Evolutionary conservation across 2,888 invertebrate genomes (phyloP).

Genomic region (Portevinia maculata): DNA sequence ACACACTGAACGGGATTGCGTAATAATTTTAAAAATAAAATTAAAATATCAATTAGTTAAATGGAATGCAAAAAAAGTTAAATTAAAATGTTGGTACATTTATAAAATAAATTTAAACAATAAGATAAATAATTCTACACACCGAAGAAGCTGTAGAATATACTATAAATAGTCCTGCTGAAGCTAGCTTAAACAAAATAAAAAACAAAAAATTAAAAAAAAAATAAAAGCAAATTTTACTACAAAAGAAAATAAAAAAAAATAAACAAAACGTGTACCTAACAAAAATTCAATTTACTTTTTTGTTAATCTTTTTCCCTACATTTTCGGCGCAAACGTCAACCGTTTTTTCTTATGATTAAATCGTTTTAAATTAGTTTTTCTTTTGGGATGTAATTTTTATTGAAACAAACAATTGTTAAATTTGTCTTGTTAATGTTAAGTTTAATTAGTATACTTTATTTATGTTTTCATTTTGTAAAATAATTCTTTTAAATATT

Average conservation of each 20-base stretch:
- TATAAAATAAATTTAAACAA: slow-evolving; percentile 49
- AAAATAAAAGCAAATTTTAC: slow-evolving; percentile 53
- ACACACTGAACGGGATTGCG: slow-evolving; percentile 65
- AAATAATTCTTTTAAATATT: slow-evolving; percentile 67
- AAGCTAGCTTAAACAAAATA: slow-evolving; percentile 54
- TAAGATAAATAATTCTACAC: slow-evolving; percentile 48
- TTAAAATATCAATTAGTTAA: slow-evolving; percentile 71
- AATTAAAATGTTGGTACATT: slow-evolving; percentile 65
- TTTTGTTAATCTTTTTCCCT: slow-evolving; percentile 13
- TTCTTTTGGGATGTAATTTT: slow-evolving; percentile 59
- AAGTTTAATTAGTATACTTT: slow-evolving; percentile 30
- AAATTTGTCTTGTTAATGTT: slow-evolving; percentile 15
- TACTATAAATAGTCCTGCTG: slow-evolving; percentile 62
- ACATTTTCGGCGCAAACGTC: slow-evolving; percentile 48
- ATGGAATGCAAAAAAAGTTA: slow-evolving; percentile 36
- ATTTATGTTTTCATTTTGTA: slow-evolving; percentile 64
- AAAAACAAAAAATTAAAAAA: slow-evolving; percentile 37
- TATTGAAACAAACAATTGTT: slow-evolving; percentile 1
- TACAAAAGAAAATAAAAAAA: slow-evolving; percentile 62
- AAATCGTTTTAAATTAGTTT: slow-evolving; percentile 24
- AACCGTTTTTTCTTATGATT: slow-evolving; percentile 44
- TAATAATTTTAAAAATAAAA: slow-evolving; percentile 30
- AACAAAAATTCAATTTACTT: slow-evolving; percentile 66
- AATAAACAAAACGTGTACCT: slow-evolving; percentile 68
- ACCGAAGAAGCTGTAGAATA: slow-evolving; percentile 53